Evolutionary conservation across 2,888 invertebrate genomes (phyloP), one percentile per base, ranked within the genome.

Genomic region (Gnatocerus cornutus): DNA sequence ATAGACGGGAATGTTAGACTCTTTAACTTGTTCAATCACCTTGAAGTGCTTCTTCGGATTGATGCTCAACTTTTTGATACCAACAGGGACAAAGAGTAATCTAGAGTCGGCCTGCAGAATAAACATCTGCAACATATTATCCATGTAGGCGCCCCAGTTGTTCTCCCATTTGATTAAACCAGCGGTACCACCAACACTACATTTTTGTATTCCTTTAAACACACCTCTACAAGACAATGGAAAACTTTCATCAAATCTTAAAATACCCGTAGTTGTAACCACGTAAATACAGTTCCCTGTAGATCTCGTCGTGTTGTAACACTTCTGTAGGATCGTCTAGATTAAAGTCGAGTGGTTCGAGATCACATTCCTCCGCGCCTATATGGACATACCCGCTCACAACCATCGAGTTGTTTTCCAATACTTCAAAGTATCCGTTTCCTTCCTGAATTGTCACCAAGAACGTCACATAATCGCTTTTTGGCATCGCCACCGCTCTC

Each of bases 111-210:
- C 86, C 9, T 90, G 88, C 9, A 94, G 80, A 59, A 95, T 91
- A 77, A 90, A 89, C 74, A 93, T 88, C 84, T 96, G 96, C n/a
- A 97, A 86, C 90, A 96, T 91, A 58, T 93, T 93, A 84, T 96
- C 96, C 87, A 96, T 90, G 84, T 94, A 96, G 0, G 94, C 89
- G 8, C 95, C 91, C 95, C 95, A 97, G 84, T 95, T 94, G 77
- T 91, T 91, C 53, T 89, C 87, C 95, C 95, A 96, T 58, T 87
- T 83, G 4, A 90, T 81, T 14, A 85, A 84, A 0, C 88, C 89
- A 0, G 4, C 21, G 21, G 21, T 21, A 21, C 21, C 21, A 21
- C 64, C 48, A 3, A 69, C 13, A 61, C 73, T 73, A 39, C 74
- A 73, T 30, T 74, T 70, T 29, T 74, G 69, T 0, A 80, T 46